A percentile compares a stretch with the other conserved stretches of the same genome.
These are phyloP conservation scores for Machimus atricapillus DNA, from an alignment of 2,888 invertebrate genomes.

Conservation along the genomic window DNA sequence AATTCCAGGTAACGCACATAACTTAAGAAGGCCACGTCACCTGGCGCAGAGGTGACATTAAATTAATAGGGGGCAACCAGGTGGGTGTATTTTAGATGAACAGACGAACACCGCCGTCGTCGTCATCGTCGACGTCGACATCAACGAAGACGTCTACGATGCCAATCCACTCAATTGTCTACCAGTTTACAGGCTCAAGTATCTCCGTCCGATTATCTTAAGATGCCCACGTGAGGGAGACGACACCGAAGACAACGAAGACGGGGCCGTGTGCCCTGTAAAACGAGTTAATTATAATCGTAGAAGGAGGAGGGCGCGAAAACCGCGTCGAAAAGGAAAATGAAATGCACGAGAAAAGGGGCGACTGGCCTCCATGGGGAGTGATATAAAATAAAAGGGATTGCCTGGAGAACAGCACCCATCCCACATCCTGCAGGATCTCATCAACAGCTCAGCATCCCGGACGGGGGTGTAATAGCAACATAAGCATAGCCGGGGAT, in stretches of 20 bases:
- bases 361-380: not conserved
- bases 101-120: not conserved
- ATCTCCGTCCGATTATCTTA: not conserved
- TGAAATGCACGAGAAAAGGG: not conserved
- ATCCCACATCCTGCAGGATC: not conserved
- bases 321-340: not conserved
- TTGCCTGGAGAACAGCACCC: not conserved
- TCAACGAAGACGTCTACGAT: not conserved
- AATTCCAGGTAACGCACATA: not conserved
- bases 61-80: not conserved
- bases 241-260: not conserved
- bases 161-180: not conserved
- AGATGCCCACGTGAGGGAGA: not conserved
- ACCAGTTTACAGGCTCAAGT: not conserved
- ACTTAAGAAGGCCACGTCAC: not conserved
- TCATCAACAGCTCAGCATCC: not conserved
- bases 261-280: not conserved
- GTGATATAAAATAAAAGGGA: not conserved
- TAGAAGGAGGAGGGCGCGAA: not conserved
- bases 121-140: not conserved
- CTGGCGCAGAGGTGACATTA: not conserved
- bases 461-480: not conserved
- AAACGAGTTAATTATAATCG: not conserved
- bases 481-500: not conserved
- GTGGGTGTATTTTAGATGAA: not conserved